Percentiles rank a stretch among this genome's conserved stretches.
These are phyloP conservation scores for Boulengeromyrus knoepffleri DNA, from an alignment of 2,113 vertebrate genomes.

Conservation along the genomic window DNA sequence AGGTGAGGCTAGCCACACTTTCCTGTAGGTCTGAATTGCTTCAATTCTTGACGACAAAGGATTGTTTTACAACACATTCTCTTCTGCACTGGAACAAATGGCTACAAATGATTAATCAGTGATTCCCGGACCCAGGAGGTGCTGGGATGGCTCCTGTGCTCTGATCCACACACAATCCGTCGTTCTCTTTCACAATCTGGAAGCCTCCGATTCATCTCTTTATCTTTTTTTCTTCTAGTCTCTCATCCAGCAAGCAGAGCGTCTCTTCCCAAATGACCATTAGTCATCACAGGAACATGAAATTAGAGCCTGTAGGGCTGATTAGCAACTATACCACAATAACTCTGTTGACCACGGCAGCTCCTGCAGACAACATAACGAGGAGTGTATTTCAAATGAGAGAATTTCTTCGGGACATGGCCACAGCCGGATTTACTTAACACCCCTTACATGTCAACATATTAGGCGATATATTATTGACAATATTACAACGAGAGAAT, in stretches of 20 bases:
- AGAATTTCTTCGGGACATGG: not conserved
- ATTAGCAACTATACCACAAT: not conserved
- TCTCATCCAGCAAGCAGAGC: not conserved
- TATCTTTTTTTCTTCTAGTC: not conserved
- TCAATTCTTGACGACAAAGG: slow-evolving; percentile 12
- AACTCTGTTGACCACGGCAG: not conserved
- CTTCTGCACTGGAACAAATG: not conserved
- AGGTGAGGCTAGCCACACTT: not conserved
- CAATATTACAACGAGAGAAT: not conserved
- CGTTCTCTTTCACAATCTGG: not conserved
- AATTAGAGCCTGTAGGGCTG: not conserved
- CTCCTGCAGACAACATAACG: not conserved
- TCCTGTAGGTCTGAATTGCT: slow-evolving; percentile 6
- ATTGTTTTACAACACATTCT: not conserved
- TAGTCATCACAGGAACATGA: not conserved
- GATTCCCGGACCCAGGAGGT: not conserved
- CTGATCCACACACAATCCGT: not conserved
- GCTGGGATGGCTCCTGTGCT: not conserved
- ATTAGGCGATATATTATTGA: not conserved
- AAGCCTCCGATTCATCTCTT: not conserved
- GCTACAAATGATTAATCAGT: not conserved
- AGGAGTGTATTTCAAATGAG: not conserved
- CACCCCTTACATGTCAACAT: not conserved
- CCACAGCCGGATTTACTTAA: not conserved
- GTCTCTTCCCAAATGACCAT: not conserved